Percentiles rank a stretch among this genome's conserved stretches.
These are phyloP conservation scores for Pollachius pollachius DNA, from an alignment of 2,113 vertebrate genomes.

Conservation along the genomic window DNA sequence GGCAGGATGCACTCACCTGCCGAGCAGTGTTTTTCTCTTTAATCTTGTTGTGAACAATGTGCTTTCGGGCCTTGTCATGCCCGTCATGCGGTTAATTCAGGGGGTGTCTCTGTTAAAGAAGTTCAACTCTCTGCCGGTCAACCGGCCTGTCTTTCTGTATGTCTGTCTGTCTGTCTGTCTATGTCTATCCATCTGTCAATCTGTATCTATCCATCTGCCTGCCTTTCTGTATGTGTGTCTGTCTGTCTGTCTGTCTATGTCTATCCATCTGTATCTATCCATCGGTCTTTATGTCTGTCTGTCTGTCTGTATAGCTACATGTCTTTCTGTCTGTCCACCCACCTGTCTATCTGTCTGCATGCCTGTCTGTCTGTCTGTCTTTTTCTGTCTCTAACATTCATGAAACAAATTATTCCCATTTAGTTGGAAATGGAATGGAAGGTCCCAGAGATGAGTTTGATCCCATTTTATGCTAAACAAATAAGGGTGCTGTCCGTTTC, in stretches of 20 bases:
- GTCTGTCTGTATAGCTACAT: too few relatives aligned
- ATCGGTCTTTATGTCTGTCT: too few relatives aligned
- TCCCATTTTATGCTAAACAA: not conserved
- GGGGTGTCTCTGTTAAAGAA: constrained; percentile 12
- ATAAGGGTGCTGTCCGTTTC: not conserved
- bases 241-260: constrained; percentile 3
- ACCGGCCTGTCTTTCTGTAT: too few relatives aligned
- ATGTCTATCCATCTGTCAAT: not conserved
- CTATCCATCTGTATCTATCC: not conserved
- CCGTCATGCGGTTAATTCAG: too few relatives aligned
- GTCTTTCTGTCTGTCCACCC: too few relatives aligned
- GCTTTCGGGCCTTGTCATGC: too few relatives aligned
- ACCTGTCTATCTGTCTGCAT: too few relatives aligned
- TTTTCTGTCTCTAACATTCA: too few relatives aligned
- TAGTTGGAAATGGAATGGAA: not conserved
- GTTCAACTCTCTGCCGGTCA: too few relatives aligned
- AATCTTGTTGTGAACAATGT: too few relatives aligned
- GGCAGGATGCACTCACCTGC: constrained; percentile 26
- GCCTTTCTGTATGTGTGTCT: too few relatives aligned
- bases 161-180: not conserved
- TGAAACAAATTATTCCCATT: not conserved
- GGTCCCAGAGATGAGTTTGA: not conserved
- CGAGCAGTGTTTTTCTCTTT: not conserved
- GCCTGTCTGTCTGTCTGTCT: too few relatives aligned
- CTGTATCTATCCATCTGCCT: not conserved